phyloP scores from a whole-genome alignment of 2,888 invertebrate genomes.

The Venustoraphidia nigricollis region DNA sequence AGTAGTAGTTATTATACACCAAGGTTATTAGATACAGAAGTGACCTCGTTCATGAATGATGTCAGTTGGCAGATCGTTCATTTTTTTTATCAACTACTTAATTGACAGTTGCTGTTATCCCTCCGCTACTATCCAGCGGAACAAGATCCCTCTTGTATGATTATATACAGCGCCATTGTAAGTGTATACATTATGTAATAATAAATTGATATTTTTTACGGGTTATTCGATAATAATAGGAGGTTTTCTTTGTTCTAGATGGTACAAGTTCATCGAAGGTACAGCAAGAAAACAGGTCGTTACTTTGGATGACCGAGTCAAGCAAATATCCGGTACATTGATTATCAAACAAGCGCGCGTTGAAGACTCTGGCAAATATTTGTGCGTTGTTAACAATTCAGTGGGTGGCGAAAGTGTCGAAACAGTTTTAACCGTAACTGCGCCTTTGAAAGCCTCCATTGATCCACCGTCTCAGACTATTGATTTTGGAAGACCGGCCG shows the following conservation, averaged over 20 bases:
- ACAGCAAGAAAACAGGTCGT: conserved; percentile 78
- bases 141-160: too few relatives aligned
- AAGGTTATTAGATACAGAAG: too few relatives aligned
- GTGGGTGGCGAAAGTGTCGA: conserved; percentile 89
- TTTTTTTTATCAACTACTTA: too few relatives aligned
- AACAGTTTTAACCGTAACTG: conserved; percentile 83
- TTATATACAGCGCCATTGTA: too few relatives aligned
- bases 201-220: too few relatives aligned
- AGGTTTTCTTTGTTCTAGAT: conserved; percentile 52
- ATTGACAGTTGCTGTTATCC: too few relatives aligned
- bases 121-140: too few relatives aligned
- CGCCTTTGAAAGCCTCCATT: conserved; percentile 73
- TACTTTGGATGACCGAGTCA: conserved; percentile 73
- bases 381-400: conserved; percentile 88
- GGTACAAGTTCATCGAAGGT: conserved; percentile 87
- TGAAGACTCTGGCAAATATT: conserved; percentile 86
- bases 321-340: conserved; percentile 85
- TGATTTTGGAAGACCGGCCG: conserved; percentile 84
- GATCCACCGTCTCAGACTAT: conserved; percentile 85
- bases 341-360: conserved; percentile 84
- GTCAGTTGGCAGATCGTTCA: too few relatives aligned
- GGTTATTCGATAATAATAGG: too few relatives aligned
- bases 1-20: too few relatives aligned
- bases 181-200: too few relatives aligned
- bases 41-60: too few relatives aligned